Percentiles rank a stretch among this genome's conserved stretches.
Evolutionary conservation across 92 coral and sea anemone species (phyloP).

Genomic region (Parazoanthus swiftii): DNA sequence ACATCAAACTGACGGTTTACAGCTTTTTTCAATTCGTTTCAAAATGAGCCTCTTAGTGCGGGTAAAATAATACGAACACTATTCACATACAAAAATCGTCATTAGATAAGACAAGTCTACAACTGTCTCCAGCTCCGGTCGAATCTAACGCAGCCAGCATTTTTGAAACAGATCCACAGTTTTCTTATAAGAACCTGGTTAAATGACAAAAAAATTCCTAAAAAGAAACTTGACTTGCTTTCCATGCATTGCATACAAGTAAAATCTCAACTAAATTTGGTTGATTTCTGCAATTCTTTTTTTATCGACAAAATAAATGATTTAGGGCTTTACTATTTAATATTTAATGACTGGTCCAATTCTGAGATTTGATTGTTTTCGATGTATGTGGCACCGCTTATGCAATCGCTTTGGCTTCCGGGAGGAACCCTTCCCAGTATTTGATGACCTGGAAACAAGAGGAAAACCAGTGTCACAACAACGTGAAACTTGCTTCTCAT

Average conservation of each 20-base stretch:
- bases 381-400: slow-evolving; percentile 19
- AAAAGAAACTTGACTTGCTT: neutral
- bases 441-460: slow-evolving; percentile 77
- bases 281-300: neutral
- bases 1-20: no score
- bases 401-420: slow-evolving; percentile 99
- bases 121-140: neutral
- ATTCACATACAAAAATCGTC: no score
- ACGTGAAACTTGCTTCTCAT: neutral
- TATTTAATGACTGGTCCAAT: slow-evolving; percentile 8
- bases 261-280: neutral
- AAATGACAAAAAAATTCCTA: neutral
- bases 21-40: no score
- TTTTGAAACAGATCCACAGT: neutral
- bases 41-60: no score
- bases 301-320: slow-evolving; percentile 21
- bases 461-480: neutral
- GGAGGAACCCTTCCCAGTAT: slow-evolving; percentile 98
- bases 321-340: neutral
- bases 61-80: no score
- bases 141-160: neutral
- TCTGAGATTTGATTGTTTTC: neutral
- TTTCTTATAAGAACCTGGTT: neutral
- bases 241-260: slow-evolving; percentile 14
- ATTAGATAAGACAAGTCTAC: neutral